Evolutionary conservation across 2,797 vertebrate genomes (phyloP), one percentile per base, ranked within the genome.

Genomic region (Hoplostethus mediterraneus): DNA sequence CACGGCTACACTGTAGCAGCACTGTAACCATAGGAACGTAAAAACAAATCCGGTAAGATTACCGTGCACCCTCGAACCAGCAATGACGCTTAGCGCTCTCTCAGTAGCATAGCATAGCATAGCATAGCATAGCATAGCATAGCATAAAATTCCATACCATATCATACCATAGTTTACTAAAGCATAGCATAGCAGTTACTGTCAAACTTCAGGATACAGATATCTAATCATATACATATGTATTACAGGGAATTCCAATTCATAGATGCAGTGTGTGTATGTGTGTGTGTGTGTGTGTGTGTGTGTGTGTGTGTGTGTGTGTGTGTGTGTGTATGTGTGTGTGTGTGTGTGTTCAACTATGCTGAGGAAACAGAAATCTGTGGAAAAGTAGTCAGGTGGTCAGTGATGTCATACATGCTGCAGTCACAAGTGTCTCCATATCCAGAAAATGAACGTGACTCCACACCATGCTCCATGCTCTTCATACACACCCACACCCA

Each of bases 391-490:
- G 48, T 57, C 48, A 65, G 40, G n/a, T 2, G 10, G 36, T 21
- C 44, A 6, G 47, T 81, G 77, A 84, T 66, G 65, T 84, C 80
- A 83, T 58, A 33, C 53, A 55, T 4, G 61, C 80, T 71, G 40
- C 51, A 38, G 31, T 53, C 49, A 64, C 3, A 9, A 9, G 49
- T 36, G 9, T 36, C 65, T 82, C 63, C 17, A 70, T 75, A 44
- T 59, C 2, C 28, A 40, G 36, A 53, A 72, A 73, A 51, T 71
- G 53, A 83, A 83, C 55, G 67, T 86, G 75, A 82, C 80, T 81
- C 17, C 4, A 9, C 75, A 59, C 72, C 67, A 83, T 25, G 53
- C 74, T 52, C 13, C 77, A 68, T 38, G 9, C 36, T 6, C 30
- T 36, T 30, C 59, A 51, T 31, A 51, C 31, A 63, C 58, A 45